Evolutionary conservation across 2,797 vertebrate species (phyloP), one percentile per base, ranked within the genome.

Genomic region (Cygnus olor): DNA sequence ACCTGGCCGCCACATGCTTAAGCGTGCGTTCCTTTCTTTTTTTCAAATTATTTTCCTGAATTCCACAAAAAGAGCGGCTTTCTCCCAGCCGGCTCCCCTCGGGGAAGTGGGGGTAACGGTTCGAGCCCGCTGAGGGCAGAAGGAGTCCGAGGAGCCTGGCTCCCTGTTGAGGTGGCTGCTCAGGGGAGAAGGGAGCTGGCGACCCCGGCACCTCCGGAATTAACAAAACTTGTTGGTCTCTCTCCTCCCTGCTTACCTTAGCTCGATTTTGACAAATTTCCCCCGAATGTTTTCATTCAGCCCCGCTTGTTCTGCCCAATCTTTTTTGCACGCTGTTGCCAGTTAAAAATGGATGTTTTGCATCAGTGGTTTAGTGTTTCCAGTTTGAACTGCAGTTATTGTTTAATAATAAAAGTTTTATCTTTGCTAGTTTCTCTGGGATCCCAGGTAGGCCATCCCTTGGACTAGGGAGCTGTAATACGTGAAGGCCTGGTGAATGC

Each of bases 331-430:
- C 16, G 1, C 30, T 34, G 30, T 9, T 21, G 53, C 14, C 3
- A 0, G 5, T 40, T 42, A 54, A 7, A 3, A 3, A 7, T 7
- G 7, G 1, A 1, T 2, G 2, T 7, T 32, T 36, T 21, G 15
- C 5, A 1, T n/a, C 16, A 1, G 1, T 6, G 17, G 15, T 45
- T 20, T 47, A 30, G 18, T 7, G 10, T 9, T 63, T 22, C 8
- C 28, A 22, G 28, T 63, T 56, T 7, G 34, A 80, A 22, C 7
- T 6, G 3, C 1, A 3, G 5, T 38, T 16, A 1, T 0, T 36
- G 25, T 70, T 47, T 38, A 44, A 5, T 18, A 19, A 0, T 24
- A 19, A n/a, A 30, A 49, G 8, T 57, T 68, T 77, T 12, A 4
- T 14, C 6, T 34, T 25, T 30, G 24, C 36, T 32, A 7, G 10